Evolutionary conservation across 2,797 vertebrate species (phyloP).

Genomic region (Denticeps clupeoides): DNA sequence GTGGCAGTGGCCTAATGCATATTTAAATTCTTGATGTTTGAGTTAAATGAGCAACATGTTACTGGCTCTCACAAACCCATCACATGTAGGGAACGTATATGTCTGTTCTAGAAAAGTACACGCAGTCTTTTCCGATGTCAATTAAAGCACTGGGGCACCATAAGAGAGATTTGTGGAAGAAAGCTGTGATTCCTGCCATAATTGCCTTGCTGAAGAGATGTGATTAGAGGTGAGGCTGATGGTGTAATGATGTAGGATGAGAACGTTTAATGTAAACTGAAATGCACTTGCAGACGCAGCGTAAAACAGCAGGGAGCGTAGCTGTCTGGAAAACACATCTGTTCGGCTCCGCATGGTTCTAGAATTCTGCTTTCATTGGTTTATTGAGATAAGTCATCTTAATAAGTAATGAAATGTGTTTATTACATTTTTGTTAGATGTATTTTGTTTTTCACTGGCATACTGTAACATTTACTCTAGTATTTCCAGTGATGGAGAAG

Average conservation of each 20-base stretch:
- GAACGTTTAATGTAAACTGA: conserved; percentile 12
- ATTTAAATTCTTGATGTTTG: conserved; percentile 42
- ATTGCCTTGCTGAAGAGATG: conserved; percentile 40
- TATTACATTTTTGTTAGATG: background rate
- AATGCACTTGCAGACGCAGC: background rate
- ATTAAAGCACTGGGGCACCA: conserved; percentile 43
- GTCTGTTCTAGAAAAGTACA: conserved; percentile 25
- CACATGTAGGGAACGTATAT: conserved; percentile 12
- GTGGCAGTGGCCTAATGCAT: conserved; percentile 34
- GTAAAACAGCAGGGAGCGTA: background rate
- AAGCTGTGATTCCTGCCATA: conserved; percentile 25
- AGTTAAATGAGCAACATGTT: conserved; percentile 49
- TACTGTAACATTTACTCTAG: no score
- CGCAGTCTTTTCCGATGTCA: conserved; percentile 41
- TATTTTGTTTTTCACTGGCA: background rate
- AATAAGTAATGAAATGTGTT: conserved; percentile 3
- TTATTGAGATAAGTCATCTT: background rate
- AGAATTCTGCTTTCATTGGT: background rate
- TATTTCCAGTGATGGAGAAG: no score
- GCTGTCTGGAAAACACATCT: background rate
- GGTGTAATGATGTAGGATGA: conserved; percentile 13
- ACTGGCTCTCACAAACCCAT: conserved; percentile 35
- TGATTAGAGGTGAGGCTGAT: conserved; percentile 26
- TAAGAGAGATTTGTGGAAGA: conserved; percentile 25
- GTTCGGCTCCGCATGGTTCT: background rate